phyloP scores from a whole-genome alignment of 2,888 invertebrate species.

The Euzophera pinguis region DNA sequence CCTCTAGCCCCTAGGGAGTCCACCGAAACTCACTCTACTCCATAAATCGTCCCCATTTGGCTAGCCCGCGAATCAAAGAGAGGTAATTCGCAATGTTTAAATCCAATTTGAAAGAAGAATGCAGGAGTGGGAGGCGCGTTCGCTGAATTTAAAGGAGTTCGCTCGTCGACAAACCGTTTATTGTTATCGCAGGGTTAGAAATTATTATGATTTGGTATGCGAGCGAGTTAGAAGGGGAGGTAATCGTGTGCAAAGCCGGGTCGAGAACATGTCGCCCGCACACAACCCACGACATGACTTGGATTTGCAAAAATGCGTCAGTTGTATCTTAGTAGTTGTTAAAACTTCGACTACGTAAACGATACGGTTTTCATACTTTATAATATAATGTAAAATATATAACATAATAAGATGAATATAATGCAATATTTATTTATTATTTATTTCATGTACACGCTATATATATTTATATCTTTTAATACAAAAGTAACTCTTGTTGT shows the following conservation, averaged over 20 bases:
- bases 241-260: neutral
- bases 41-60: slow-evolving; percentile 74
- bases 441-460: too few species aligned
- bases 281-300: slow-evolving; percentile 8
- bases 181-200: slow-evolving; percentile 22
- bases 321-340: neutral
- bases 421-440: too few species aligned
- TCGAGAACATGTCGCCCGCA: neutral
- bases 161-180: slow-evolving; percentile 22
- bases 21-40: slow-evolving; percentile 36
- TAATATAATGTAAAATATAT: neutral
- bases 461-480: too few species aligned
- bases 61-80: slow-evolving; percentile 74
- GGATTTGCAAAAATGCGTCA: neutral
- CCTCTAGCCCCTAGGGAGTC: slow-evolving; percentile 24
- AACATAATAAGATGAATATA: too few species aligned
- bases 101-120: slow-evolving; percentile 58
- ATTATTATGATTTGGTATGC: slow-evolving; percentile 13
- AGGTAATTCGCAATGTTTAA: slow-evolving; percentile 75
- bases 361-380: neutral
- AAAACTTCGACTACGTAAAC: neutral
- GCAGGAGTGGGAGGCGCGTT: slow-evolving; percentile 32
- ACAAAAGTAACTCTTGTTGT: too few species aligned
- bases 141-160: slow-evolving; percentile 21
- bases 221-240: slow-evolving; percentile 1